Evolutionary conservation across 2,888 invertebrate genomes (phyloP).

Genomic region (Chirona hameri): DNA sequence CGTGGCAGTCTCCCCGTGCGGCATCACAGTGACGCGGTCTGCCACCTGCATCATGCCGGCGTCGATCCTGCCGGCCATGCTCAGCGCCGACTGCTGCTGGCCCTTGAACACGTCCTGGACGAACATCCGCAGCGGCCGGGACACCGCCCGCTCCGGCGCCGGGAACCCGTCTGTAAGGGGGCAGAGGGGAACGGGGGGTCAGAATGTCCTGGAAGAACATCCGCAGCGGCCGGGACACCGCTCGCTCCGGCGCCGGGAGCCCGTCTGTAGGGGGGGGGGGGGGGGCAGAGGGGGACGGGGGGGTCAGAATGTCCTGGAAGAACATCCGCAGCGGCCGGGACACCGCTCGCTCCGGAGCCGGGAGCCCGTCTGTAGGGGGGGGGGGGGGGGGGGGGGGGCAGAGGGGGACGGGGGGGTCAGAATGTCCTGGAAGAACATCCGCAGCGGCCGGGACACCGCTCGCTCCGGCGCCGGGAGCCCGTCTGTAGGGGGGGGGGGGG

Average conservation of each 20-base stretch:
- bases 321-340: no score
- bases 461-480: constrained; percentile 65
- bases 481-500: not conserved
- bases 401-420: no score
- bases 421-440: constrained; percentile 86
- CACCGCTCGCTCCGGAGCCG: no score
- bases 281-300: no score
- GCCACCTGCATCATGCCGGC: constrained; percentile 81
- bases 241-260: not conserved
- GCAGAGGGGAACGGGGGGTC: no score
- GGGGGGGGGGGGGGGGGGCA: no score
- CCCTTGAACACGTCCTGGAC: constrained; percentile 94
- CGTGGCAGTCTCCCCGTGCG: constrained; percentile 70
- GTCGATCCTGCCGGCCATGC: constrained; percentile 80
- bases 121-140: constrained; percentile 86
- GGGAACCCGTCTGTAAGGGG: not conserved
- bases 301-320: no score
- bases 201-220: no score
- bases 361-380: not conserved
- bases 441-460: constrained; percentile 79
- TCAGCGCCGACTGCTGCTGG: constrained; percentile 39
- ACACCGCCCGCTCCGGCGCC: constrained; percentile 78
- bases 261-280: not conserved
- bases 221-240: no score
- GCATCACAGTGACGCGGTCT: constrained; percentile 82